A percentile compares a stretch with the other conserved stretches of the same genome.
Evolutionary conservation across 2,113 vertebrate species (phyloP).

Genomic region (Labeo catla): DNA sequence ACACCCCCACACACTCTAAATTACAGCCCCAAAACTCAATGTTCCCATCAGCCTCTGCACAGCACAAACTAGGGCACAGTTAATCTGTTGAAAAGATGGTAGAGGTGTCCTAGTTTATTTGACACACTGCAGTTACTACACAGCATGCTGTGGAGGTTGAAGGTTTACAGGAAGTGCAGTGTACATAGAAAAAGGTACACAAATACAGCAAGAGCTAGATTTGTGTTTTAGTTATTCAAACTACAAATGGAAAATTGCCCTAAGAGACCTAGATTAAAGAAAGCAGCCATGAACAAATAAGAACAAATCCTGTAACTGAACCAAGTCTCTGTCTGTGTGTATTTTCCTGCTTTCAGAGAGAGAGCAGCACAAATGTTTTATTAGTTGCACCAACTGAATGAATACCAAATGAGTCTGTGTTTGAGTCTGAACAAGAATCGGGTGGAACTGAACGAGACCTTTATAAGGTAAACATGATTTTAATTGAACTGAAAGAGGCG

Average conservation of each 20-base stretch:
- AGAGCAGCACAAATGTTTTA: not conserved
- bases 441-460: not conserved
- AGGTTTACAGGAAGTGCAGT: conserved; percentile 29
- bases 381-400: not conserved
- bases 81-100: conserved; percentile 51
- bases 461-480: not conserved
- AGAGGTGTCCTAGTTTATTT: conserved; percentile 54
- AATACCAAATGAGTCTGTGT: not conserved
- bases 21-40: conserved; percentile 37
- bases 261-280: not conserved
- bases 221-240: conserved; percentile 2
- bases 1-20: not conserved
- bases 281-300: not conserved
- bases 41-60: conserved; percentile 33
- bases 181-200: conserved; percentile 14
- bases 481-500: not conserved
- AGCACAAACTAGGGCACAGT: conserved; percentile 54
- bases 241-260: not conserved
- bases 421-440: not conserved
- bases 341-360: not conserved
- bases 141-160: not conserved
- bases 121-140: conserved; percentile 42
- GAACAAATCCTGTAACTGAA: not conserved
- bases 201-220: not conserved
- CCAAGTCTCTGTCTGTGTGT: not conserved